Base-by-base conservation (phyloP, 2,888 invertebrate species). In the Catonia carolina region DNA sequence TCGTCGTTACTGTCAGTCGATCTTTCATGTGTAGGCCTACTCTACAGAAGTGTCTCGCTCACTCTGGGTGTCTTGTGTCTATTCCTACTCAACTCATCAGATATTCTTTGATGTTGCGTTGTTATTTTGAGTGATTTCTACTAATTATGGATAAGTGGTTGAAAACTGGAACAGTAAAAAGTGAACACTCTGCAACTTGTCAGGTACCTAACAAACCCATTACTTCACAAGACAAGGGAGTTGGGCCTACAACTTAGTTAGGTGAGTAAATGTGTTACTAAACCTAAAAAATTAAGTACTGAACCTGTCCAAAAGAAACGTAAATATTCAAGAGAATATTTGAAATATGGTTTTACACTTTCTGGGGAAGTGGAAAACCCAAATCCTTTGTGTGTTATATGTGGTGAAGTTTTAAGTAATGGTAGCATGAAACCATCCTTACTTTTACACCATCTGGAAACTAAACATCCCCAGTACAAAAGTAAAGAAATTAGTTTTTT, bases 391-490 rank as follows among this genome's bases (percentile, higher is more conserved):
- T 15, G 10, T 33, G 33, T 10, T 33, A 12, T 47, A 22, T 47
- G 20, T 47, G 47, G 23, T 2, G 23, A 47, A n/a, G 22, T 20
- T n/a, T 8, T 47, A 47, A 23, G 22, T 47, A 23, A 20, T 22
- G 47, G 47, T 14, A 47, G n/a, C 47, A 47, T 47, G 47, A 6
- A 20, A 47, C 47, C 3, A 6, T 47, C 23, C n/a, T 22, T 47
- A 47, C 47, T 47, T 47, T 47, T 47, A 23, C 12, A 22, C 22
- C 47, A 47, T 22, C 47, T 47, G 22, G 47, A 47, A 47, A 47
- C 47, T 47, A 47, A 47, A 47, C 47, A 47, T 23, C 7, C 47
- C 15, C 47, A 47, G 47, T 47, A 47, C 22, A 47, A 47, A 20
- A 22, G 5, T 22, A 47, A 47, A 18, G 47, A 47, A 47, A 47